These are phyloP conservation scores for Heterochromis multidens DNA, from an alignment of 2,113 vertebrate species.

Conservation along the genomic window DNA sequence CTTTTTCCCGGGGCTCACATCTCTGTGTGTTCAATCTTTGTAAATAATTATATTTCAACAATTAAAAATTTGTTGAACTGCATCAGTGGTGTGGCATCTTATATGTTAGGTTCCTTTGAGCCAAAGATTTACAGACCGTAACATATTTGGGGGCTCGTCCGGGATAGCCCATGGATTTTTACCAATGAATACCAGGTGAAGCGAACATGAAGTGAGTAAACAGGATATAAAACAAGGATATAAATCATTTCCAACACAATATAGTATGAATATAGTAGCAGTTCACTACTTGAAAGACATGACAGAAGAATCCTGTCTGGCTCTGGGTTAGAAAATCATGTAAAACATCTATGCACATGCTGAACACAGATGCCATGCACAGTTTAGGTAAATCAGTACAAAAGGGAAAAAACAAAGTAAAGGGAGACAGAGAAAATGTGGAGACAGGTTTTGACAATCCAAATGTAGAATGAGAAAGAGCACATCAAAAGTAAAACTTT, in stretches of 20 bases:
- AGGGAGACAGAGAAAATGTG: neutral
- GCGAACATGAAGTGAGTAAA: neutral
- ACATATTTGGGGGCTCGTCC: neutral
- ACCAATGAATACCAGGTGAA: neutral
- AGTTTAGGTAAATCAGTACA: neutral
- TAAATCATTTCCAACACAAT: neutral
- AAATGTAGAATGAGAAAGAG: neutral
- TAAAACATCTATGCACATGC: conserved; percentile 39
- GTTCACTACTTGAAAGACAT: neutral
- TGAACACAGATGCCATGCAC: conserved; percentile 43
- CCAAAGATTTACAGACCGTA: neutral
- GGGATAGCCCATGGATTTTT: neutral
- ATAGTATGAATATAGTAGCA: neutral
- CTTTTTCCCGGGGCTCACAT: neutral
- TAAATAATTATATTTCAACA: neutral
- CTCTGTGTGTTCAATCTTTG: neutral
- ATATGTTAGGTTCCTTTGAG: neutral
- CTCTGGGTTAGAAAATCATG: neutral
- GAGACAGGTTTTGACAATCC: neutral
- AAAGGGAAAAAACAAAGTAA: neutral
- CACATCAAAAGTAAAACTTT: conserved; percentile 4
- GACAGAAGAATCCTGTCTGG: neutral
- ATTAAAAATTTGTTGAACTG: neutral
- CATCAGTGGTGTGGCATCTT: neutral
- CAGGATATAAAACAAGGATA: neutral